Conservation (phyloP, 2,888 invertebrate species). For the Amblyjoppa proteus region DNA sequence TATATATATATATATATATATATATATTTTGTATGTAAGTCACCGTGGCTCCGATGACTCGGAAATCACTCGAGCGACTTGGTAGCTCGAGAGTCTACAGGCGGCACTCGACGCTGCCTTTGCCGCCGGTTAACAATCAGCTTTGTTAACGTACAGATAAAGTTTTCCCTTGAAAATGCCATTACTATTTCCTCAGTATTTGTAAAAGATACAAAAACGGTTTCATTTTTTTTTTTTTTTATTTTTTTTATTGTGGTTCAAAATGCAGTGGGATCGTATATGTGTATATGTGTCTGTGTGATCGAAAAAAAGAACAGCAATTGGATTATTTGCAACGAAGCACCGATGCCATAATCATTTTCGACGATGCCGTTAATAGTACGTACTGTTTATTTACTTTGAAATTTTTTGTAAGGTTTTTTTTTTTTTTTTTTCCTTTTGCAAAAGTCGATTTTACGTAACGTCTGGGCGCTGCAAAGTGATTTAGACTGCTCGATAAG, state of each 20-base stretch:
- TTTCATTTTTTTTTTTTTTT: not conserved
- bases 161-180: not conserved
- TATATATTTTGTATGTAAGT: not conserved
- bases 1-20: not conserved
- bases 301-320: not conserved
- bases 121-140: constrained; percentile 35
- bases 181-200: not conserved
- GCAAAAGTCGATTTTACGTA: constrained; percentile 19
- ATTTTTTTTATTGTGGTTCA: not conserved
- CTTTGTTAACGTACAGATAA: not conserved
- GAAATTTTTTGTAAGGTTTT: not conserved
- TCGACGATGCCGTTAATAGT: constrained; percentile 23
- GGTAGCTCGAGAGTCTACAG: constrained; percentile 40
- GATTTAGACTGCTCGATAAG: constrained; percentile 27
- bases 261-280: constrained; percentile 20
- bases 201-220: not conserved
- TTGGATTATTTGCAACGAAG: constrained; percentile 24
- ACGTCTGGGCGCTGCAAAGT: constrained; percentile 2
- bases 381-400: not conserved
- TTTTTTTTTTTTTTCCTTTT: not conserved
- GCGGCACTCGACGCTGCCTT: constrained; percentile 46
- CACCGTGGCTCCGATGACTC: constrained; percentile 37
- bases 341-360: not conserved
- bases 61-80: constrained; percentile 56
- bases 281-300: not conserved